These are phyloP conservation scores for Dinocampus coccinellae DNA, from an alignment of 2,888 invertebrate genomes.

Conservation along the genomic window DNA sequence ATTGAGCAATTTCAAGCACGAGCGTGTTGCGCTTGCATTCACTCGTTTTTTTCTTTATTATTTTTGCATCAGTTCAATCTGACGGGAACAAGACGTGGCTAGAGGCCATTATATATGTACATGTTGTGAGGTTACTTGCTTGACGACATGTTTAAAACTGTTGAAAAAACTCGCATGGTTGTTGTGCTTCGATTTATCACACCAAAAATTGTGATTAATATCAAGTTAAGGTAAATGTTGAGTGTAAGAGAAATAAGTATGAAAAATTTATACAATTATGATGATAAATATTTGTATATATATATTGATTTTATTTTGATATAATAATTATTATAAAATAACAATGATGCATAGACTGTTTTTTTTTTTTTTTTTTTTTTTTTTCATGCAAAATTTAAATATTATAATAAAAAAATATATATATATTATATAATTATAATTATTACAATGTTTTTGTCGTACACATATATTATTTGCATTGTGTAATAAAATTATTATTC, in stretches of 20 bases:
- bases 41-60: conserved; percentile 19
- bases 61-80: conserved; percentile 16
- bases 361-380: too few species aligned
- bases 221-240: too few species aligned
- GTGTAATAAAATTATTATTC: background rate
- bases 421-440: too few species aligned
- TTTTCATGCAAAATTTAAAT: too few species aligned
- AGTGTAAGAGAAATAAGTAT: too few species aligned
- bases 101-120: conserved; percentile 46
- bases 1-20: conserved; percentile 43
- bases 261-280: too few species aligned
- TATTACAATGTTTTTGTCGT: background rate
- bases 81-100: conserved; percentile 36
- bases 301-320: too few species aligned
- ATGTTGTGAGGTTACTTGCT: conserved; percentile 20
- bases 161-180: conserved; percentile 46
- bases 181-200: conserved; percentile 44
- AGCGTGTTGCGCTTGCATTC: conserved; percentile 43
- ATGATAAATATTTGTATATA: too few species aligned
- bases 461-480: background rate
- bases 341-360: too few species aligned
- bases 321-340: too few species aligned
- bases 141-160: conserved; percentile 43
- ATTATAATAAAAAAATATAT: too few species aligned
- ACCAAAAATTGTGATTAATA: conserved; percentile 39